Percentiles rank a stretch among this genome's conserved stretches.
Evolutionary conservation across 2,888 invertebrate species (phyloP).

Genomic region (Chrysopilus asiliformis): DNA sequence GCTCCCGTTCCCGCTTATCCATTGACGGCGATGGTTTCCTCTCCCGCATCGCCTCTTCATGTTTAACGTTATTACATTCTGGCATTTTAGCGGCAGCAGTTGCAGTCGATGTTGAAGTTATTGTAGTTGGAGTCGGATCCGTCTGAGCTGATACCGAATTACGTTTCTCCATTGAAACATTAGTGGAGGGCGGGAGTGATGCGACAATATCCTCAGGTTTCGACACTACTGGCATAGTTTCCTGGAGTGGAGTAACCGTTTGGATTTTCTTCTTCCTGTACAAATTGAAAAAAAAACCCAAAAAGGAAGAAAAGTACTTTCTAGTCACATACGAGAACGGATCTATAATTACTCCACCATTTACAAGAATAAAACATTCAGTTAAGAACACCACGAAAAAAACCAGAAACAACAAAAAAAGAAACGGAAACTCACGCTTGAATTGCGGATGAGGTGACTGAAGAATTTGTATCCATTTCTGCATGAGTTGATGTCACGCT

Average conservation of each 20-base stretch:
- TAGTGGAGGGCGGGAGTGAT: conserved; percentile 2
- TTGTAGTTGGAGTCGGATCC: conserved; percentile 24
- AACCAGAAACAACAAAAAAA: no score
- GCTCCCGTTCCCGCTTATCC: conserved; percentile 10
- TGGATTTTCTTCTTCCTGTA: conserved; percentile 9
- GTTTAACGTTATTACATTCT: conserved; percentile 21
- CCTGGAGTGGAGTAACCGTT: conserved; percentile 8
- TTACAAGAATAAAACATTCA: neutral
- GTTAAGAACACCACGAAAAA: neutral
- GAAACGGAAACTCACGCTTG: no score
- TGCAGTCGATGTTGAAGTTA: no score
- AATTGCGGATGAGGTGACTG: conserved; percentile 23
- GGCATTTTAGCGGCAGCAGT: conserved; percentile 19
- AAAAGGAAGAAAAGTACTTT: no score
- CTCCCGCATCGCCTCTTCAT: conserved; percentile 25
- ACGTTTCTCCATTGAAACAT: conserved; percentile 24
- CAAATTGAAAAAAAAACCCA: neutral
- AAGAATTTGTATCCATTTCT: conserved; percentile 38
- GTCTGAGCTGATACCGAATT: conserved; percentile 35
- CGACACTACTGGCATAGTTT: conserved; percentile 20
- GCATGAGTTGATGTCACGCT: conserved; percentile 54
- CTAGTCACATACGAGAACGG: no score
- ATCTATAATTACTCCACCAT: neutral
- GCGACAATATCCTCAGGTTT: conserved; percentile 20
- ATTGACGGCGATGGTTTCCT: conserved; percentile 25